Percentiles rank a stretch among this genome's conserved stretches.
Conservation (phyloP, 1,140 invertebrate genomes). For the Cryptotermes secundus region DNA sequence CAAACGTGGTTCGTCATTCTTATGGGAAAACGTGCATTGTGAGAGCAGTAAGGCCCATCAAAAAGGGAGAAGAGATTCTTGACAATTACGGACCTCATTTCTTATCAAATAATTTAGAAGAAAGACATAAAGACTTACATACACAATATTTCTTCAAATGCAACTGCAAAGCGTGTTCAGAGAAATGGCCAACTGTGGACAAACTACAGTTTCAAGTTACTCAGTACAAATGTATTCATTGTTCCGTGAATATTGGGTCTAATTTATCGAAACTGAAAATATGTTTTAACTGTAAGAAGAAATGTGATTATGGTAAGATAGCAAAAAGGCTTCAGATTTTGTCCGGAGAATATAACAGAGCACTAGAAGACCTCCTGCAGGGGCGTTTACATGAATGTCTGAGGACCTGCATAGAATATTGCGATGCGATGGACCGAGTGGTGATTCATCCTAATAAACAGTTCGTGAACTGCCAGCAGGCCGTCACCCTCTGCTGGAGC, state of each 20-base stretch:
- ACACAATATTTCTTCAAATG: constrained; percentile 62
- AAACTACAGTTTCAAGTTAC: background rate
- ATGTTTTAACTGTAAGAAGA: constrained; percentile 21
- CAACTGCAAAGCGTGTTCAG: constrained; percentile 54
- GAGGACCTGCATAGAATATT: background rate
- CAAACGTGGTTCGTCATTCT: constrained; percentile 57
- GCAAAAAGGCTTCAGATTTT: background rate
- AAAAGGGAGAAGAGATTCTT: constrained; percentile 55
- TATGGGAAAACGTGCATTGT: constrained; percentile 42
- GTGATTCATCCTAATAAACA: constrained; percentile 24
- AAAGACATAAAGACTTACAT: constrained; percentile 49
- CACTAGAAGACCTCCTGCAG: background rate
- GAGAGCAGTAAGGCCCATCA: constrained; percentile 46
- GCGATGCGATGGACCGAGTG: background rate
- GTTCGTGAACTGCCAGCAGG: constrained; percentile 21
- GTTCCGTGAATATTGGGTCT: background rate
- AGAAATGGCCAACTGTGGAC: constrained; percentile 50
- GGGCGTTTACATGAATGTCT: constrained; percentile 6
- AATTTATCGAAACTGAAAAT: background rate
- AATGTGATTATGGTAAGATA: background rate
- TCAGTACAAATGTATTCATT: constrained; percentile 8
- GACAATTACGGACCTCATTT: constrained; percentile 64
- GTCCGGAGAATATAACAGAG: background rate
- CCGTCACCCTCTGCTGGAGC: constrained; percentile 25
- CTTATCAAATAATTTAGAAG: constrained; percentile 46